phyloP scores from a whole-genome alignment of 92 coral and sea anemone genomes.

The Heliopora coerulea region DNA sequence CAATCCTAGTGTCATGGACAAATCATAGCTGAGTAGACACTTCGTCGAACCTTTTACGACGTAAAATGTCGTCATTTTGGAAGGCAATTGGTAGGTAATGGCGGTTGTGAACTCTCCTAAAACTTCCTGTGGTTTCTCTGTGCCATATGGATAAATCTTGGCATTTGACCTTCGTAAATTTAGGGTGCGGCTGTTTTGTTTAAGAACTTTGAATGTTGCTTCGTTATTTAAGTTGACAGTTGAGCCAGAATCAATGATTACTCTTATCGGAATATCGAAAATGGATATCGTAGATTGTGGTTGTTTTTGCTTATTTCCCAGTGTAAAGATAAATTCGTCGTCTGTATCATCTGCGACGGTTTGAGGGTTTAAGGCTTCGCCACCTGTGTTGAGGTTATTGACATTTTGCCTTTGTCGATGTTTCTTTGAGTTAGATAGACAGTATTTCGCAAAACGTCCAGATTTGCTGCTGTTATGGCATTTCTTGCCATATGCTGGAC shows the following conservation, averaged over 20 bases:
- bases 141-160: constrained; percentile 45
- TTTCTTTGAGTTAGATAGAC: constrained; percentile 4
- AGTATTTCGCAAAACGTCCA: constrained; percentile 33
- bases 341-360: constrained; percentile 4
- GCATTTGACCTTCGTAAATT: constrained; percentile 15
- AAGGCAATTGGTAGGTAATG: constrained; percentile 24
- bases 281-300: constrained; percentile 30
- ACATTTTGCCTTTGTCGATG: too few species aligned
- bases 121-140: constrained; percentile 40
- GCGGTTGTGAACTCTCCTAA: constrained; percentile 36
- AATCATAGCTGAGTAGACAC: constrained; percentile 43
- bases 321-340: constrained; percentile 45
- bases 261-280: constrained; percentile 31
- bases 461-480: too few species aligned
- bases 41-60: too few species aligned
- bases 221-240: constrained; percentile 47
- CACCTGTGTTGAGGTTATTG: neutral
- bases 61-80: constrained; percentile 8
- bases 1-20: constrained; percentile 36
- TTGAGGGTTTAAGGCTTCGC: too few species aligned
- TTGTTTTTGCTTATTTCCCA: constrained; percentile 1
- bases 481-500: too few species aligned
- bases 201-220: too few species aligned
- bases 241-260: constrained; percentile 47
- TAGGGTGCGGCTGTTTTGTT: neutral